Percentiles rank a stretch among this genome's conserved stretches.
phyloP scores from a whole-genome alignment of 1,140 invertebrate species.

The Drosophila leontia region DNA sequence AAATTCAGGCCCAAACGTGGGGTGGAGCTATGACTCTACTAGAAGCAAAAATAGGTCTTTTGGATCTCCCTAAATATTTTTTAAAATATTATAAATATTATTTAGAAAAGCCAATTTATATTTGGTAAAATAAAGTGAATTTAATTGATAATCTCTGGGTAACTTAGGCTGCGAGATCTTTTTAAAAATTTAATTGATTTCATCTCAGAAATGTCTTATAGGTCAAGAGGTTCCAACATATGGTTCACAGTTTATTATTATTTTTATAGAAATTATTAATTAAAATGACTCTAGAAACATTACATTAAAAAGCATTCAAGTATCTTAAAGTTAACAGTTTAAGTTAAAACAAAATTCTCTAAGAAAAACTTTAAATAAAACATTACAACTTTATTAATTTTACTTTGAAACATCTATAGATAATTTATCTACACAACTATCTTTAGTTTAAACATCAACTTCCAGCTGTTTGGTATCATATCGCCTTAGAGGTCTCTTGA shows the following conservation, averaged over 20 bases:
- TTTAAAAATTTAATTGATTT: not conserved
- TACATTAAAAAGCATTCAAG: not conserved
- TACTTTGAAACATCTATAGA: not conserved
- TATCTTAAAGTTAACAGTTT: not conserved
- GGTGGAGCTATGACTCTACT: not conserved
- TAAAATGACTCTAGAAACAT: not conserved
- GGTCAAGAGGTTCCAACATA: not conserved
- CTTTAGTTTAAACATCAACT: not conserved
- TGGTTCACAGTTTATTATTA: not conserved
- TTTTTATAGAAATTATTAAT: not conserved
- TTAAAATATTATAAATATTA: no score
- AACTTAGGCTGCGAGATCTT: no score
- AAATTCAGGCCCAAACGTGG: slow-evolving; percentile 26
- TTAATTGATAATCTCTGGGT: no score
- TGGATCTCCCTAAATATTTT: no score
- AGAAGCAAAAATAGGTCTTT: not conserved
- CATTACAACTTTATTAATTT: not conserved
- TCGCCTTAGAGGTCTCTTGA: not conserved
- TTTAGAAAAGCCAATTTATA: no score
- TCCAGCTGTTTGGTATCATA: no score
- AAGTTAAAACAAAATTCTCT: not conserved
- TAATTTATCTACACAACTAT: not conserved
- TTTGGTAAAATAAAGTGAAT: no score
- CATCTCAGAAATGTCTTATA: not conserved
- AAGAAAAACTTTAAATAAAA: not conserved